These are phyloP conservation scores for Leptoteleia sp. DNA, from an alignment of 1,140 invertebrate species.

Conservation along the genomic window DNA sequence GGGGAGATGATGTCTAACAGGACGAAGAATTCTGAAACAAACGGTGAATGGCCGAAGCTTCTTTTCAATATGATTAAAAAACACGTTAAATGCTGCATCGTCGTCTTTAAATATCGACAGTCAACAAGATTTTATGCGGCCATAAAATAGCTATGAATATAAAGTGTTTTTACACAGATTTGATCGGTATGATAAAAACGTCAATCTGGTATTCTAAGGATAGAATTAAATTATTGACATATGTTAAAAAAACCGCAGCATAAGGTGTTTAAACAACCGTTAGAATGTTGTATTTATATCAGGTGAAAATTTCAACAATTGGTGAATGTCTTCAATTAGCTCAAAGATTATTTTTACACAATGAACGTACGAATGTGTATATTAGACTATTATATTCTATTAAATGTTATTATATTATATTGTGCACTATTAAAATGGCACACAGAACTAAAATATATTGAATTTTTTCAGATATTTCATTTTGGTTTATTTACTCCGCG, in stretches of 20 bases:
- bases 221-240: slow-evolving; percentile 21
- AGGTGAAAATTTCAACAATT: slow-evolving; percentile 8
- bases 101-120: slow-evolving; percentile 33
- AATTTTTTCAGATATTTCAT: too few relatives aligned
- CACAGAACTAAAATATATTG: too few relatives aligned
- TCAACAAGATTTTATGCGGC: slow-evolving; percentile 36
- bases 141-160: slow-evolving; percentile 51
- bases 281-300: slow-evolving; percentile 12
- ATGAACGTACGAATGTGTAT: background rate
- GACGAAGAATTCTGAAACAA: slow-evolving; percentile 65
- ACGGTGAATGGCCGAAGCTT: slow-evolving; percentile 3
- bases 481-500: too few relatives aligned
- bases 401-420: background rate
- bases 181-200: slow-evolving; percentile 37
- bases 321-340: slow-evolving; percentile 1
- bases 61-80: slow-evolving; percentile 26
- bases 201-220: slow-evolving; percentile 17
- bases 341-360: slow-evolving; percentile 12
- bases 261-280: slow-evolving; percentile 17
- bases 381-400: too few relatives aligned
- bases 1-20: slow-evolving; percentile 85
- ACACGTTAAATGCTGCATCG: slow-evolving; percentile 18
- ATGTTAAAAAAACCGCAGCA: slow-evolving; percentile 8
- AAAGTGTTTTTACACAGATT: slow-evolving; percentile 41
- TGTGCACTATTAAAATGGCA: too few relatives aligned